Conservation (phyloP, 2,113 vertebrate genomes). For the Eudyptes chrysolophus region DNA sequence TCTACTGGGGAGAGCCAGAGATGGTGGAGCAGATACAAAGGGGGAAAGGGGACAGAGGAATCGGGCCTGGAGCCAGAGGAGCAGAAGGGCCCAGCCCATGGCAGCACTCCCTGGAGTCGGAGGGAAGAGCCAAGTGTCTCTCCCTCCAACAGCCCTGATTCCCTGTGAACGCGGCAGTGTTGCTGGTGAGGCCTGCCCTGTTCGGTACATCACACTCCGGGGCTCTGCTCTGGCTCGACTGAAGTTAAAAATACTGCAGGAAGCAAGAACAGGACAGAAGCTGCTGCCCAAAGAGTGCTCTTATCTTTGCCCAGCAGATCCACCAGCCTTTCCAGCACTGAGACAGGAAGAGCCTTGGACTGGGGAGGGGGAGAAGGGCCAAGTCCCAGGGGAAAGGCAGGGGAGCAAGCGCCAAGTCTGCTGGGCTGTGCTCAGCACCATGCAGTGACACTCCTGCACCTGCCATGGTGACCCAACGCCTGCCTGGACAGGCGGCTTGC, state of each 20-base stretch:
- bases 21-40: background rate
- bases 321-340: background rate
- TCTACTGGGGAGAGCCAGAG: background rate
- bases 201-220: background rate
- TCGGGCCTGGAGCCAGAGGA: background rate
- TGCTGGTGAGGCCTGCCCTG: background rate
- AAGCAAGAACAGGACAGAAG: background rate
- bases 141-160: background rate
- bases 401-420: background rate
- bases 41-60: background rate
- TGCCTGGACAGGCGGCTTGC: background rate
- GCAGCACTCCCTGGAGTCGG: background rate
- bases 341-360: background rate
- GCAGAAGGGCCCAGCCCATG: constrained; percentile 4
- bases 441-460: background rate
- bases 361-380: background rate
- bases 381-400: background rate
- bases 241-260: constrained; percentile 37
- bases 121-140: background rate
- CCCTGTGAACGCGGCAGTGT: background rate
- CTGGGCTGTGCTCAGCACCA: background rate
- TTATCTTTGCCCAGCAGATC: constrained; percentile 58
- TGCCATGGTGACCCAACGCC: background rate
- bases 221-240: background rate
- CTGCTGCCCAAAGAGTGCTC: background rate